A percentile compares a stretch with the other conserved stretches of the same genome.
Conservation (phyloP, 2,888 invertebrate genomes). For the Diabrotica balteata region DNA sequence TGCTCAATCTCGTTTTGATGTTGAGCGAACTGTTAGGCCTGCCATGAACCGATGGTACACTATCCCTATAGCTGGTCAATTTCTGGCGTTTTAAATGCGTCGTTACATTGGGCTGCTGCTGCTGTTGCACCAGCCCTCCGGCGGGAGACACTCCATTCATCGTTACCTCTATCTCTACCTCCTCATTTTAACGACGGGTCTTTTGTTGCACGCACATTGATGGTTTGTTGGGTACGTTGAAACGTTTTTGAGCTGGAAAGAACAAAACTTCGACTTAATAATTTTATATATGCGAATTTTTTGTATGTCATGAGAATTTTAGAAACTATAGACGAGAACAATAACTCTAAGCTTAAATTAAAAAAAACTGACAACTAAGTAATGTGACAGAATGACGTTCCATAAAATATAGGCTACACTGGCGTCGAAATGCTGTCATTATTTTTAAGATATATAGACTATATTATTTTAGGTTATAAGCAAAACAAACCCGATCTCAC, state of each 20-base stretch:
- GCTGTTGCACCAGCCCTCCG: slow-evolving; percentile 38
- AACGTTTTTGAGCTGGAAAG: background rate
- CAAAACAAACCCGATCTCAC: too few species aligned
- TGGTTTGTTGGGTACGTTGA: background rate
- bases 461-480: too few species aligned
- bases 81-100: slow-evolving; percentile 56
- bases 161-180: slow-evolving; percentile 27
- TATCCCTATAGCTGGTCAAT: slow-evolving; percentile 55
- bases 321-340: too few species aligned
- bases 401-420: too few species aligned
- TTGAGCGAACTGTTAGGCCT: slow-evolving; percentile 61
- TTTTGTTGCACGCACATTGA: slow-evolving; percentile 3
- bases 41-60: slow-evolving; percentile 68
- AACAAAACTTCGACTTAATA: too few species aligned
- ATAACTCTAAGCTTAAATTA: too few species aligned
- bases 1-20: slow-evolving; percentile 65
- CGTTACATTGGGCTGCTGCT: slow-evolving; percentile 35
- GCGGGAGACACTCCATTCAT: slow-evolving; percentile 46
- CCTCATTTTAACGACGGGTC: slow-evolving; percentile 14
- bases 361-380: too few species aligned
- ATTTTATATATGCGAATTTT: too few species aligned
- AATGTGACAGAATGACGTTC: too few species aligned
- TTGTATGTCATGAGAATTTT: too few species aligned
- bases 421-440: too few species aligned
- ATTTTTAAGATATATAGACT: too few species aligned